These are phyloP conservation scores for Gila robusta DNA, from an alignment of 2,797 vertebrate species.

Conservation along the genomic window DNA sequence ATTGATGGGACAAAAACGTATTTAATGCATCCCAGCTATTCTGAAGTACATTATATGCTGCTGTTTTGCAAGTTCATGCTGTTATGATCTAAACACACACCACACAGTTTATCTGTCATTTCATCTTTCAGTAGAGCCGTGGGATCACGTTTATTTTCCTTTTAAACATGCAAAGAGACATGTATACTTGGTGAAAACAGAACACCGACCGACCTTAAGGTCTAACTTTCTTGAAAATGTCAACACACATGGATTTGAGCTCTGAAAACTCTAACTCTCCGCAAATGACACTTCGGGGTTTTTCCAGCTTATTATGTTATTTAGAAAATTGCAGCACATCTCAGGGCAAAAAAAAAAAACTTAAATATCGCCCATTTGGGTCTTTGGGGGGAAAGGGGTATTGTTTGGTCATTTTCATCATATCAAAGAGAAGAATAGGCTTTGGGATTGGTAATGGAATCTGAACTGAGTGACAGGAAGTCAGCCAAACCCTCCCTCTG, in stretches of 20 bases:
- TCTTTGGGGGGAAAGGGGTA: slow-evolving; percentile 45
- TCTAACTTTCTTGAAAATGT: slow-evolving; percentile 31
- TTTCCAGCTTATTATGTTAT: slow-evolving; percentile 50
- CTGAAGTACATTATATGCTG: slow-evolving; percentile 2
- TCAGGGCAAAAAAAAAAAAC: slow-evolving; percentile 17
- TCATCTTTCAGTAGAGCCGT: slow-evolving; percentile 43
- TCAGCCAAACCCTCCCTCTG: slow-evolving; percentile 53
- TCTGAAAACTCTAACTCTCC: slow-evolving; percentile 17
- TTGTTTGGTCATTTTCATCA: slow-evolving; percentile 55
- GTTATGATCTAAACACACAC: slow-evolving; percentile 31
- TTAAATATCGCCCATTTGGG: slow-evolving; percentile 33
- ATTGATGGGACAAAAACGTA: background rate
- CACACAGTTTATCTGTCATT: slow-evolving; percentile 9
- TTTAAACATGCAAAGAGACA: slow-evolving; percentile 55
- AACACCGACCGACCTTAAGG: slow-evolving; percentile 38
- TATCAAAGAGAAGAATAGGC: slow-evolving; percentile 58
- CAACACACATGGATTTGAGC: slow-evolving; percentile 45
- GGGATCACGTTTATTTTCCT: slow-evolving; percentile 59
- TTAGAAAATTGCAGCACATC: slow-evolving; percentile 43
- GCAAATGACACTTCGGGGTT: slow-evolving; percentile 41
- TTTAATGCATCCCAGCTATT: slow-evolving; percentile 3
- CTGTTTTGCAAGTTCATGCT: slow-evolving; percentile 1
- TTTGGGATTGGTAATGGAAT: slow-evolving; percentile 54
- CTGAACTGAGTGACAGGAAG: slow-evolving; percentile 61
- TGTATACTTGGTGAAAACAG: slow-evolving; percentile 56